Evolutionary conservation across 1,140 invertebrate genomes (phyloP), one percentile per base, ranked within the genome.

Genomic region (Andricus grossulariae): DNA sequence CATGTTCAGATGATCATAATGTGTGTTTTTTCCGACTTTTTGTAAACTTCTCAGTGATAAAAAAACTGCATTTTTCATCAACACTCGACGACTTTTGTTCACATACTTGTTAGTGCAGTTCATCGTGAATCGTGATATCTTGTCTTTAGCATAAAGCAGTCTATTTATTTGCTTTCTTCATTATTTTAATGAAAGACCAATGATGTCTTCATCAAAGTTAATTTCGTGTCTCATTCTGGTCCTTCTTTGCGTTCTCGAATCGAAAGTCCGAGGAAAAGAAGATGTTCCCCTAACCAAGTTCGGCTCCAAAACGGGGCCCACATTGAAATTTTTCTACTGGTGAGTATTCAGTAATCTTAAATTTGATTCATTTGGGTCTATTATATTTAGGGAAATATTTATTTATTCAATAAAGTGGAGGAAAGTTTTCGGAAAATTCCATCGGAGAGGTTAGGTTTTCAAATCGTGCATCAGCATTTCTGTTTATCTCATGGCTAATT

Each of bases 241-340:
- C 50, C 25, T 88, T 75, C 77, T 91, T 45, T 88, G 77, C 49
- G 83, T 86, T 39, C n/a, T 86, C 18, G 73, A 78, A 52, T 81
- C 79, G 5, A 79, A 73, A 55, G 75, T 76, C 73, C 78, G 85
- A 71, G 84, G 82, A 71, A 81, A 85, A 25, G 84, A 87, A 66
- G 88, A 88, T 81, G 89, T 93, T 81, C 92, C 93, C 54, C 86
- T 93, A 81, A 93, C 93, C 77, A 93, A 93, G 90, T 91, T 94
- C 77, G 91, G 92, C 51, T 90, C 91, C 84, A 92, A 92, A 82
- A 93, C 94, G 45, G 94, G 94, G 32, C 94, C 95, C 80, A 95
- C 94, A n/a, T 93, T 96, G 89, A 96, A 95, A 90, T 95, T 96
- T 88, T 93, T 95, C 83, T 96, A 96, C 87, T 96, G 95, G 95